phyloP scores from a whole-genome alignment of 37 sponge, comb jelly and placozoan species.

The Eunapius fragilis region DNA sequence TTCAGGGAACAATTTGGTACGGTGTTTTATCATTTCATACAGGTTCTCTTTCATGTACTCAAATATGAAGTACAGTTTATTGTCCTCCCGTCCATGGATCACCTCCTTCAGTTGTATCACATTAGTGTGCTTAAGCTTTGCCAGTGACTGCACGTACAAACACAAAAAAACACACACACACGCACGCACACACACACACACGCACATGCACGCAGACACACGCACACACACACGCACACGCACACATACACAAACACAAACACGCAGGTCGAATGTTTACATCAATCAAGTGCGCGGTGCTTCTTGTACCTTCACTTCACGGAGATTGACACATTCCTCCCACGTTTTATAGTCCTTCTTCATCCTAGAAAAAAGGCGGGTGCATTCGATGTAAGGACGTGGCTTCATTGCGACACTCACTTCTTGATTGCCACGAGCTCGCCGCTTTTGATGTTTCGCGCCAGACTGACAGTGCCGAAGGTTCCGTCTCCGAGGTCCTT shows the following conservation, averaged over 20 bases:
- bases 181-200: no score
- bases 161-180: slow-evolving; percentile 1
- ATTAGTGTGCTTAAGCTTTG: slow-evolving; percentile 93
- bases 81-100: slow-evolving; percentile 74
- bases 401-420: slow-evolving; percentile 50
- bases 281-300: not conserved
- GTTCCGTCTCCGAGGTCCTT: slow-evolving; percentile 93
- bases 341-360: slow-evolving; percentile 88
- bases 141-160: slow-evolving; percentile 68
- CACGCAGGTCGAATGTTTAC: not conserved
- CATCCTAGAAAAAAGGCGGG: slow-evolving; percentile 73
- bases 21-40: slow-evolving; percentile 90
- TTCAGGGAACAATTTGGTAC: slow-evolving; percentile 87
- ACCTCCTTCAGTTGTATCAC: slow-evolving; percentile 90
- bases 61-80: slow-evolving; percentile 93
- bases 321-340: slow-evolving; percentile 93
- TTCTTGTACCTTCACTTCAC: slow-evolving; percentile 89
- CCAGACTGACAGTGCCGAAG: slow-evolving; percentile 86
- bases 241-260: not conserved
- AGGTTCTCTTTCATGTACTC: slow-evolving; percentile 97
- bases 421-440: slow-evolving; percentile 92
- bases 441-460: slow-evolving; percentile 76
- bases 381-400: not conserved
- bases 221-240: not conserved
- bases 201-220: no score